Percentiles rank a stretch among this genome's conserved stretches.
Conservation (phyloP, 2,797 vertebrate genomes). For the Clarias fuscus region DNA sequence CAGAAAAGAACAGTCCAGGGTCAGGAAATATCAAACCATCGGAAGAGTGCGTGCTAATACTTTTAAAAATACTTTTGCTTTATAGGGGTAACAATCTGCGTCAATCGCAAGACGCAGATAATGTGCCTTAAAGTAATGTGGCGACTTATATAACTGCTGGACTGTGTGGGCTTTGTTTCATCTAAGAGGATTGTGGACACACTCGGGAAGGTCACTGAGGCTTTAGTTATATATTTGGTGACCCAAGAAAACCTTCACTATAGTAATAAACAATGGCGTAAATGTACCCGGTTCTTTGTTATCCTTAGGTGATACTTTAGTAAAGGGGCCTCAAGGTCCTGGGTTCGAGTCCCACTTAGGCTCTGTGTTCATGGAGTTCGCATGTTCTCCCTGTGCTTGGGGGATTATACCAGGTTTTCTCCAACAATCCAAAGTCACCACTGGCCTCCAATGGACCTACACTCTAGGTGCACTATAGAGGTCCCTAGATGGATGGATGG, state of each 20-base stretch:
- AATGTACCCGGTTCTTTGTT: neutral
- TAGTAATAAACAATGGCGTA: neutral
- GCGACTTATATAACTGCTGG: slow-evolving; percentile 9
- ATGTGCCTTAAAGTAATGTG: slow-evolving; percentile 6
- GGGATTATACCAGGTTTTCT: too few species aligned
- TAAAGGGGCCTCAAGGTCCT: neutral
- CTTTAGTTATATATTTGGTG: neutral
- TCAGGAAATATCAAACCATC: slow-evolving; percentile 16
- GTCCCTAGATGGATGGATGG: too few species aligned
- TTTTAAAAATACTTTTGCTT: slow-evolving; percentile 4
- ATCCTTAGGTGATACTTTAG: neutral
- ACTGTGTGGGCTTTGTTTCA: slow-evolving; percentile 4
- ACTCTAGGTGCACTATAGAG: too few species aligned
- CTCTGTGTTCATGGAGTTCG: too few species aligned
- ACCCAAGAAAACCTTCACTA: neutral
- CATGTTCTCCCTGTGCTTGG: too few species aligned
- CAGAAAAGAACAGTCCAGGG: slow-evolving; percentile 14
- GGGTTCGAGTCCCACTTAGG: too few species aligned
- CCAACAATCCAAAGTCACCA: too few species aligned
- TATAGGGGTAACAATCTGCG: neutral
- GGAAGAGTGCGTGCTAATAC: slow-evolving; percentile 3
- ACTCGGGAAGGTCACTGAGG: neutral
- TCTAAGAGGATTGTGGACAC: neutral
- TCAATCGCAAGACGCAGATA: slow-evolving; percentile 3
- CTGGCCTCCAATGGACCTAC: too few species aligned